A percentile compares a stretch with the other conserved stretches of the same genome.
Evolutionary conservation across 2,113 vertebrate species (phyloP).

Genomic region (Oxyura jamaicensis): DNA sequence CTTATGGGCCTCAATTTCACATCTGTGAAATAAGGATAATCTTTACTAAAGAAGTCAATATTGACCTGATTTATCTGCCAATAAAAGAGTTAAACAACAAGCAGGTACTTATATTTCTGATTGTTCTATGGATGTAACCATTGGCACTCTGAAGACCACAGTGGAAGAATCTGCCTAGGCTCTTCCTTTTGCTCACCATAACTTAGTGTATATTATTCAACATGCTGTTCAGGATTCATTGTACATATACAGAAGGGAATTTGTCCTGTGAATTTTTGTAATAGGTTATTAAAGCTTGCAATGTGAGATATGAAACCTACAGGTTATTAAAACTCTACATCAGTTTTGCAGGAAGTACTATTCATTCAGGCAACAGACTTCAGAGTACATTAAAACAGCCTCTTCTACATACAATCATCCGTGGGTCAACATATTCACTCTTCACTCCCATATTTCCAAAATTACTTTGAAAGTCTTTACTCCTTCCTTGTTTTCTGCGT

Average conservation of each 20-base stretch:
- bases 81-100: neutral
- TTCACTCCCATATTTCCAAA: neutral
- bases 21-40: neutral
- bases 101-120: neutral
- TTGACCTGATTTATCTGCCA: neutral
- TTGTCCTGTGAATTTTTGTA: neutral
- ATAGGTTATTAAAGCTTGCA: neutral
- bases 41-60: neutral
- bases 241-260: neutral
- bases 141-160: neutral
- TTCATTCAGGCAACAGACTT: neutral
- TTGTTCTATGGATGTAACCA: neutral
- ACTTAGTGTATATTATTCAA: neutral
- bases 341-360: neutral
- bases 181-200: neutral
- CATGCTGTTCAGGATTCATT: neutral
- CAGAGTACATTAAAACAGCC: neutral
- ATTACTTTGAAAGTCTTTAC: constrained; percentile 5
- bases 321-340: neutral
- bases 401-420: neutral
- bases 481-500: neutral
- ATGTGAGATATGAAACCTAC: neutral
- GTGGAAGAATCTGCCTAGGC: neutral
- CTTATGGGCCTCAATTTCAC: neutral
- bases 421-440: neutral